Base-by-base conservation (phyloP, 2,888 invertebrate species). In the Parnassius mnemosyne region DNA sequence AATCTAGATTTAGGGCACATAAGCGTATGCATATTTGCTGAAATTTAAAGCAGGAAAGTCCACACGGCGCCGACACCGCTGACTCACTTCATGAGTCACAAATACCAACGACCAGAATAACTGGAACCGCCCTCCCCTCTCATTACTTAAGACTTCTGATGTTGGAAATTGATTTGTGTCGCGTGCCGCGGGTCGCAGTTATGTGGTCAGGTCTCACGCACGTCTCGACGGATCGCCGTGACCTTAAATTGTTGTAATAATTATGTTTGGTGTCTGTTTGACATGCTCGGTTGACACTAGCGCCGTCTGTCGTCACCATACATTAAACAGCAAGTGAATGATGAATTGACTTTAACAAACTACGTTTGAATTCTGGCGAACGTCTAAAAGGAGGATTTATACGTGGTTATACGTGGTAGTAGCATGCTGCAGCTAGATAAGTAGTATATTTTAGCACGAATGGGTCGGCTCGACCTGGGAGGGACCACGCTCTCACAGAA, bases 161-260 rank as follows among this genome's bases (percentile, higher is more conserved):
- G 63, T 41, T 58, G 49, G 60, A 57, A 66, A 72, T 69, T 61
- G 64, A 67, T 55, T 65, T 69, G 68, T 68, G 75, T 75, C 67
- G 70, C 68, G 68, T 70, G 69, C 59, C 65, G 59, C 61, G 63
- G 80, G 66, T 77, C 83, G 68, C 3, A 53, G 25, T 61, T 56
- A 5, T 65, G 62, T 78, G 80, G 83, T 69, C 66, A 25, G 52
- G 74, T 76, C 79, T 78, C 78, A 80, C 80, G 82, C 81, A 83
- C 78, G 84, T 83, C 80, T 80, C 77, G 74, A 25, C 64, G 51
- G 41, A 41, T 41, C 64, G 58, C 51, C 63, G 43, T 65, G 73
- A 71, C 71, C 72, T 74, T 71, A 70, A 53, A 65, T 63, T 63
- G 66, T 64, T 61, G 62, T 60, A 68, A 64, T 68, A 51, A 64